phyloP scores from a whole-genome alignment of 2,113 vertebrate species.

The Heterotilapia buettikoferi region DNA sequence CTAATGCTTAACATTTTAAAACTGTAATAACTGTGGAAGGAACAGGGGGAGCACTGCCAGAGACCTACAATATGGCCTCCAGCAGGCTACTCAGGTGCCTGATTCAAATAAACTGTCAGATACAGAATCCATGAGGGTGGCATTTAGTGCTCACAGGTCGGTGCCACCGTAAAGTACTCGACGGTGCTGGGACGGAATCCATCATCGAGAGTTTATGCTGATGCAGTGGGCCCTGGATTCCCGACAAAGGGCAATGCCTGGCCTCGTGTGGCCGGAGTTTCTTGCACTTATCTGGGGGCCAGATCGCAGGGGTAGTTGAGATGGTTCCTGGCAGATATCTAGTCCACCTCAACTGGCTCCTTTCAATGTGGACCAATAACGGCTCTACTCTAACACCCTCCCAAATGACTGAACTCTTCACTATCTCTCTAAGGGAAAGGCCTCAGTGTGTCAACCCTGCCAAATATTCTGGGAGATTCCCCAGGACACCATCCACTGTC shows the following conservation, averaged over 20 bases:
- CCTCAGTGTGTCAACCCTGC: background rate
- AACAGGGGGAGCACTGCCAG: background rate
- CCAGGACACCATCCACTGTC: background rate
- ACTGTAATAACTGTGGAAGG: background rate
- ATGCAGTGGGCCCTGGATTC: background rate
- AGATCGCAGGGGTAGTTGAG: background rate
- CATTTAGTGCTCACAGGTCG: background rate
- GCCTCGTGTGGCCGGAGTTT: background rate
- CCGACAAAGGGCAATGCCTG: background rate
- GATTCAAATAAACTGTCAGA: background rate
- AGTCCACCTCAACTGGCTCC: background rate
- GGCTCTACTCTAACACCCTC: background rate
- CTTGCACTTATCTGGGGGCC: background rate
- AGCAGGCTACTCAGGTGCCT: background rate
- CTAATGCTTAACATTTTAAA: background rate
- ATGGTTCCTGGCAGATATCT: background rate
- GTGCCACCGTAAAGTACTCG: background rate
- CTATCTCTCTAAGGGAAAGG: background rate
- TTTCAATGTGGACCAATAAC: background rate
- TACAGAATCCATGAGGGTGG: background rate
- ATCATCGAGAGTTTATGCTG: accelerated
- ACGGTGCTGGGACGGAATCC: accelerated
- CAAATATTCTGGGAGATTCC: background rate
- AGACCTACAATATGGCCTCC: accelerated
- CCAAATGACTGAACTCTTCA: background rate